Base-by-base conservation (phyloP, 2,113 vertebrate genomes). In the Lampris megalopsis region DNA sequence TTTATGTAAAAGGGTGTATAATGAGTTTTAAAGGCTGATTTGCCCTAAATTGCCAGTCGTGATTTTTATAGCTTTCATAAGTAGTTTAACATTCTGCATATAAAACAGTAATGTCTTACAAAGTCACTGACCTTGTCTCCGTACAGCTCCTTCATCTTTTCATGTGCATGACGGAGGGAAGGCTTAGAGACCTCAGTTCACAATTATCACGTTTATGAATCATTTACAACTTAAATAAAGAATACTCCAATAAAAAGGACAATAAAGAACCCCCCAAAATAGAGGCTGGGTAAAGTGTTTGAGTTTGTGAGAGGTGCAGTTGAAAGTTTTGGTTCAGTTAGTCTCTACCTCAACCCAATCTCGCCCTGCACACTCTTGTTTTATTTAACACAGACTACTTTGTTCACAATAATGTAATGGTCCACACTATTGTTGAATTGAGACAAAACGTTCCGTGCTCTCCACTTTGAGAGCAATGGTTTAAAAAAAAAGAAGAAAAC, bases 11-110 rank as follows among this genome's bases (percentile, higher is more conserved):
- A 57, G 71, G 62, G n/a, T 38, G 56, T 78, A 49, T 80, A 77
- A 86, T 80, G 54, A 65, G 35, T 82, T 90, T 86, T 81, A 86
- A 83, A 79, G 61, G 56, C 45, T 58, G 58, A 56, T 79, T 79
- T 74, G 50, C 60, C 10, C 67, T 71, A 68, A 77, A 81, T 82
- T 65, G 75, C 56, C 35, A 37, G 57, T 60, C 79, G 68, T 68
- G 61, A 75, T 56, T 73, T 90, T 89, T 75, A 76, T 57, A 57
- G 76, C 45, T 79, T 87, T 80, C 13, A 38, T 83, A 77, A 84
- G 71, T 75, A 57, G 58, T 80, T 84, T 81, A 77, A 82, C 77
- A 89, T 66, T 56, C 47, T 8, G 65, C 66, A 67, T 68, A 82
- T 87, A 36, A 81, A 89, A 81, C 69, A 77, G 43, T 72, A 78